Evolutionary conservation across 2,888 invertebrate genomes (phyloP).

Genomic region (Chironomus tentans): DNA sequence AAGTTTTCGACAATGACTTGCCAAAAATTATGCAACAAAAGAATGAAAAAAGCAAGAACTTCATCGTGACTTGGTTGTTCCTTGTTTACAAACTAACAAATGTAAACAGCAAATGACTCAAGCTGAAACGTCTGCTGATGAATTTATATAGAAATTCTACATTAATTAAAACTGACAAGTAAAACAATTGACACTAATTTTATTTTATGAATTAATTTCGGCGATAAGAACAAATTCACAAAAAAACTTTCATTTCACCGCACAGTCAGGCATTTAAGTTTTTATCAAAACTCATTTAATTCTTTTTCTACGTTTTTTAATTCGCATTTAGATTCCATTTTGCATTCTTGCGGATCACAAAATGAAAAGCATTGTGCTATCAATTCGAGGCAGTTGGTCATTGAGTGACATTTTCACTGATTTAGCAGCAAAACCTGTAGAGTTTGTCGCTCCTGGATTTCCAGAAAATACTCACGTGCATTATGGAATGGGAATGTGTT

Average conservation of each 20-base stretch:
- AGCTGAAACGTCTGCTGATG: too few relatives aligned
- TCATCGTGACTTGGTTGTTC: too few relatives aligned
- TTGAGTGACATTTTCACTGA: constrained; percentile 78
- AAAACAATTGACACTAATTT: too few relatives aligned
- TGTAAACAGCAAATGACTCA: too few relatives aligned
- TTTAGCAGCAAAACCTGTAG: constrained; percentile 63
- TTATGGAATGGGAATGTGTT: constrained; percentile 76
- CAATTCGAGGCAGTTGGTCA: constrained; percentile 78
- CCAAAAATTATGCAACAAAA: too few relatives aligned
- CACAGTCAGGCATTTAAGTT: not conserved
- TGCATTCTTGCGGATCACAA: constrained; percentile 77
- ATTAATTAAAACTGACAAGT: too few relatives aligned
- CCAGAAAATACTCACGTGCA: constrained; percentile 67
- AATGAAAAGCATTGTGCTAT: constrained; percentile 67
- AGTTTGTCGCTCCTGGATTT: constrained; percentile 57
- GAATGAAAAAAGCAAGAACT: too few relatives aligned
- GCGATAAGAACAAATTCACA: too few relatives aligned
- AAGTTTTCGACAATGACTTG: not conserved
- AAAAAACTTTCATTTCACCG: too few relatives aligned
- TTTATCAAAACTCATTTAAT: not conserved
- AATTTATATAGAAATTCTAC: too few relatives aligned
- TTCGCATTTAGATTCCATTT: constrained; percentile 64
- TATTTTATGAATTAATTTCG: too few relatives aligned
- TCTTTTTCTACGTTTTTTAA: not conserved
- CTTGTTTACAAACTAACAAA: too few relatives aligned